phyloP scores from a whole-genome alignment of 2,797 vertebrate species.

The Bradypus variegatus region DNA sequence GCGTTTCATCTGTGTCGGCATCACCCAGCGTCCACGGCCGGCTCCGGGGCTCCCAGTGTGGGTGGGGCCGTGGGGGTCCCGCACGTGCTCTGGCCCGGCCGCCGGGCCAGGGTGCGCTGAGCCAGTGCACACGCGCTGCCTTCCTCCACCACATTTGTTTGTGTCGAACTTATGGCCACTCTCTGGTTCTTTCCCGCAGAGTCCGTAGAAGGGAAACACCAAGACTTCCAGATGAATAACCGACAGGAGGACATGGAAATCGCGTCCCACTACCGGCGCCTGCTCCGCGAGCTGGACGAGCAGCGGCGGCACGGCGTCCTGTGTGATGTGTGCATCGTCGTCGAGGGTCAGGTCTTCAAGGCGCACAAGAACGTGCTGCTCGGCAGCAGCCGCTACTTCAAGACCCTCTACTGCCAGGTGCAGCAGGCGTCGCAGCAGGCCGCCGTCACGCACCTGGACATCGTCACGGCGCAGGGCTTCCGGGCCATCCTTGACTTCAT shows the following conservation, averaged over 20 bases:
- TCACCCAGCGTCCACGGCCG: too few species aligned
- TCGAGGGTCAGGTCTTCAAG: conserved; percentile 97
- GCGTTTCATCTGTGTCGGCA: background rate
- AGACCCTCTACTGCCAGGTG: conserved; percentile 98
- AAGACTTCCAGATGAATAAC: conserved; percentile 92
- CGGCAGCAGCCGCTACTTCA: conserved; percentile 97
- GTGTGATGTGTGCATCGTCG: conserved; percentile 93
- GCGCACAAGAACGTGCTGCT: conserved; percentile 97
- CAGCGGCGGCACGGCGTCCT: conserved; percentile 97
- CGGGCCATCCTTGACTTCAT: conserved; percentile 99
- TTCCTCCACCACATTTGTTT: too few species aligned
- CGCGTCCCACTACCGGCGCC: conserved; percentile 94
- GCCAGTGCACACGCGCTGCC: too few species aligned
- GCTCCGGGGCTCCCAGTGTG: too few species aligned
- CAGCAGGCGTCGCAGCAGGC: conserved; percentile 84
- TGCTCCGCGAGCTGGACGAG: conserved; percentile 95
- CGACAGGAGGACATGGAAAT: conserved; percentile 99
- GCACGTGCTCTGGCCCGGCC: too few species aligned
- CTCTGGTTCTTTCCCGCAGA: conserved; percentile 58
- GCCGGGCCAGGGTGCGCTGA: too few species aligned
- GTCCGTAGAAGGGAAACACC: conserved; percentile 74
- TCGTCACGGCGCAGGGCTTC: conserved; percentile 96
- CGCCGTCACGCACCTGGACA: conserved; percentile 96
- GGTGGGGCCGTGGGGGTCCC: too few species aligned
- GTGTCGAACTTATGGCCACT: background rate